These are phyloP conservation scores for Liolophura sinensis DNA, from an alignment of 1,140 invertebrate genomes.

Conservation along the genomic window DNA sequence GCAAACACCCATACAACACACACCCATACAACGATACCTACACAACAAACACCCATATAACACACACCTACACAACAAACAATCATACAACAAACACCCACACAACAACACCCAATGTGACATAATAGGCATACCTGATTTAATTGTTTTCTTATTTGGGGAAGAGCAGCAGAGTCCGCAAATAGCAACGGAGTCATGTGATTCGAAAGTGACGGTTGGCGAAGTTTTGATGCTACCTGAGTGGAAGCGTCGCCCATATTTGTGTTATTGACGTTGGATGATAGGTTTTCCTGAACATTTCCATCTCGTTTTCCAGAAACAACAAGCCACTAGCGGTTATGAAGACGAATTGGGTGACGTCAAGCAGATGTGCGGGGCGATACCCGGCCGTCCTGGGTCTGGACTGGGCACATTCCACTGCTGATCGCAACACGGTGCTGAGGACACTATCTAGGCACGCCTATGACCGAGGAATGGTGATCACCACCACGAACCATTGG, in stretches of 20 bases:
- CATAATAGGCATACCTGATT: too few relatives aligned
- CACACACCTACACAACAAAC: too few relatives aligned
- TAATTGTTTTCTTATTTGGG: too few relatives aligned
- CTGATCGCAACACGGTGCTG: background rate
- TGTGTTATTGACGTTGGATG: background rate
- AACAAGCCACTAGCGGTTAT: background rate
- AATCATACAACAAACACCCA: too few relatives aligned
- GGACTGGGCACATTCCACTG: background rate
- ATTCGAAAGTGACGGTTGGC: too few relatives aligned
- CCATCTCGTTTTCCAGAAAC: background rate
- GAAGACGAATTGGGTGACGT: slow-evolving; percentile 5
- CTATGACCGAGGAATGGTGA: slow-evolving; percentile 9
- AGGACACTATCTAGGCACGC: slow-evolving; percentile 13
- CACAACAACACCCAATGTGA: too few relatives aligned
- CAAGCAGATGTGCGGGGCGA: background rate
- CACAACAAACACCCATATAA: too few relatives aligned
- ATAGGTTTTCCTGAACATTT: background rate
- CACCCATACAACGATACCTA: too few relatives aligned
- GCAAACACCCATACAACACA: too few relatives aligned
- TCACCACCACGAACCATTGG: slow-evolving; percentile 16
- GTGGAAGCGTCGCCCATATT: background rate
- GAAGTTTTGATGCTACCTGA: too few relatives aligned
- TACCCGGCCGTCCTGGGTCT: slow-evolving; percentile 7
- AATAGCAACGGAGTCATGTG: too few relatives aligned
- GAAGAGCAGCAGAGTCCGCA: too few relatives aligned